A percentile compares a stretch with the other conserved stretches of the same genome.
These are phyloP conservation scores for Ptychodera flava DNA, from an alignment of 35 echinoderm and acorn worm species.

Conservation along the genomic window DNA sequence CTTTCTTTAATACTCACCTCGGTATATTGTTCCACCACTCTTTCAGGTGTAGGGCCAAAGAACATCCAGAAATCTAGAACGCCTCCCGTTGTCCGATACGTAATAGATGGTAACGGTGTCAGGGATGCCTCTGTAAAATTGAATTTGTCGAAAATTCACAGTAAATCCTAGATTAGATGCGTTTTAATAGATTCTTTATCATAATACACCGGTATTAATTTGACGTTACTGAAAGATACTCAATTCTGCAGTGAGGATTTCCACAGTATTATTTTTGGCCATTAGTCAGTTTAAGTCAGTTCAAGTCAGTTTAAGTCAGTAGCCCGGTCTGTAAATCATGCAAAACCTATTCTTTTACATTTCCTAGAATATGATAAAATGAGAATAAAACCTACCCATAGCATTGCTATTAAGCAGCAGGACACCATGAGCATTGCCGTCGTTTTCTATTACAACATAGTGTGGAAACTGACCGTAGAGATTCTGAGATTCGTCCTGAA, in stretches of 20 bases:
- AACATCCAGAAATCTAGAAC: conserved; percentile 18
- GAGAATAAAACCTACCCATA: conserved; percentile 78
- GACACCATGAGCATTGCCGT: conserved; percentile 76
- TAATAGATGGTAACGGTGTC: conserved; percentile 6
- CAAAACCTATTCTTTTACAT: too few relatives aligned
- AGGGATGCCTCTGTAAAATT: conserved; percentile 8
- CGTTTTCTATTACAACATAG: conserved; percentile 43
- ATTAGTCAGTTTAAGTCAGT: too few relatives aligned
- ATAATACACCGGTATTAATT: too few relatives aligned
- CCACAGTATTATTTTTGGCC: too few relatives aligned
- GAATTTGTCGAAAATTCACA: too few relatives aligned
- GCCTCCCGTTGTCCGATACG: neutral
- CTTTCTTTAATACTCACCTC: neutral
- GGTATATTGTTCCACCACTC: neutral
- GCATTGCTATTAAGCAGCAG: conserved; percentile 95
- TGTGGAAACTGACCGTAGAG: conserved; percentile 80
- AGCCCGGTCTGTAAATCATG: too few relatives aligned
- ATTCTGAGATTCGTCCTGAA: conserved; percentile 25
- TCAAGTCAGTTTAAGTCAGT: too few relatives aligned
- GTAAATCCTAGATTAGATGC: too few relatives aligned
- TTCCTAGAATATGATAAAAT: too few relatives aligned
- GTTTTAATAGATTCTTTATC: too few relatives aligned
- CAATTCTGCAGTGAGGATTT: too few relatives aligned
- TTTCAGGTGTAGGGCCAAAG: conserved; percentile 11
- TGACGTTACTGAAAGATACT: too few relatives aligned